Evolutionary conservation across 2,113 vertebrate genomes (phyloP).

Genomic region (Amblyornis subalaris): DNA sequence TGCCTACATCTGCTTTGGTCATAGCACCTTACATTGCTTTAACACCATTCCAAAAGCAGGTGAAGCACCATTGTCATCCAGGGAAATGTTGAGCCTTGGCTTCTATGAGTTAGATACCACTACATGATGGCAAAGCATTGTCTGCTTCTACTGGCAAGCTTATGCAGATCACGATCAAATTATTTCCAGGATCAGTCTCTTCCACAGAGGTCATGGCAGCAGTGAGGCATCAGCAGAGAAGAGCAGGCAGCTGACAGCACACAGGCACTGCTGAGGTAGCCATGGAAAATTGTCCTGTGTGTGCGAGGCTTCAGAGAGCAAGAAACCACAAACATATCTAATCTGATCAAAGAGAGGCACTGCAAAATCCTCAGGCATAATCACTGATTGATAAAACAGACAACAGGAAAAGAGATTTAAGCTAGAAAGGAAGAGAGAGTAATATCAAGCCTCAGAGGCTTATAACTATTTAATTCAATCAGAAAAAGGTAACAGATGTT

Average conservation of each 20-base stretch:
- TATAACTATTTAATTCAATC: not conserved
- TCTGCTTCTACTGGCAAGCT: not conserved
- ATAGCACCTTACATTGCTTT: not conserved
- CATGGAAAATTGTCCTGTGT: accelerated
- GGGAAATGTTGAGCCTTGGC: not conserved
- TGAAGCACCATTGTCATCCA: not conserved
- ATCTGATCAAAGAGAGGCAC: not conserved
- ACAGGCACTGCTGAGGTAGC: not conserved
- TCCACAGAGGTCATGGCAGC: not conserved
- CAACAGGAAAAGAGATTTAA: not conserved
- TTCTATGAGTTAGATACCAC: not conserved
- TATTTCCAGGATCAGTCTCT: not conserved
- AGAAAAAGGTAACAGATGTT: not conserved
- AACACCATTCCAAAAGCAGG: not conserved
- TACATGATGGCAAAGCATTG: not conserved
- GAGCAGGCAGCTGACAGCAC: not conserved
- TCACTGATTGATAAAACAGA: not conserved
- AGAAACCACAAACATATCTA: not conserved
- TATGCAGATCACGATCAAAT: not conserved
- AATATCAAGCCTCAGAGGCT: not conserved
- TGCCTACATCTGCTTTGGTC: not conserved
- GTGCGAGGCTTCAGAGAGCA: not conserved
- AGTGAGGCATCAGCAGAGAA: not conserved
- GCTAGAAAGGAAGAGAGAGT: not conserved
- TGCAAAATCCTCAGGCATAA: not conserved